These are phyloP conservation scores for Palythoa caribaeorum DNA, from an alignment of 92 coral and sea anemone species.

Conservation along the genomic window DNA sequence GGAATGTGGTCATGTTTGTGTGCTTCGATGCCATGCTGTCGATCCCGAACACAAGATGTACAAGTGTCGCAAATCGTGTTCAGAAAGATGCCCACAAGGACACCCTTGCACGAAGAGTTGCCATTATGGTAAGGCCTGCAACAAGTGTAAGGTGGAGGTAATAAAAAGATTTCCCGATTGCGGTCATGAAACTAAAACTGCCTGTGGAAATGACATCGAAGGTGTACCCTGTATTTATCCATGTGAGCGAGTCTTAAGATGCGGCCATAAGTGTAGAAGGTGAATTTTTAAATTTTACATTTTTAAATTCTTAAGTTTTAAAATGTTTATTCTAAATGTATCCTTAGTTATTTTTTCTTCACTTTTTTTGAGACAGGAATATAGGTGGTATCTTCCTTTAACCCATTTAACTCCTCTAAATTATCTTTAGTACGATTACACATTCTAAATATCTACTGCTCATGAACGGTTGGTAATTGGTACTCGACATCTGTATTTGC, in stretches of 20 bases:
- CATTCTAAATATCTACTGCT: too few species aligned
- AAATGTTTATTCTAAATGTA: too few species aligned
- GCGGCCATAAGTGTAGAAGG: constrained; percentile 60
- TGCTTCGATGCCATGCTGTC: constrained; percentile 53
- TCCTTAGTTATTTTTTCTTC: neutral
- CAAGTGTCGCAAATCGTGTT: constrained; percentile 46
- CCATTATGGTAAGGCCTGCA: constrained; percentile 60
- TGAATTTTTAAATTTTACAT: neutral
- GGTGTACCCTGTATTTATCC: constrained; percentile 39
- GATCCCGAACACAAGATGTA: constrained; percentile 53
- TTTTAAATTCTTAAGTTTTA: neutral
- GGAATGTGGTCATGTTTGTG: constrained; percentile 75
- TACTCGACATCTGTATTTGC: too few species aligned
- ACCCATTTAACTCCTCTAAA: too few species aligned
- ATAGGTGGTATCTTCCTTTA: too few species aligned
- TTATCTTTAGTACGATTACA: too few species aligned
- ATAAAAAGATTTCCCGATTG: constrained; percentile 58
- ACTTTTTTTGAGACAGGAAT: neutral
- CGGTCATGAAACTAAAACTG: constrained; percentile 52
- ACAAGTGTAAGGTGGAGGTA: constrained; percentile 47
- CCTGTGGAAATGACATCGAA: constrained; percentile 49
- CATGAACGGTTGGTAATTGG: too few species aligned
- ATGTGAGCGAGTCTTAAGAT: constrained; percentile 51
- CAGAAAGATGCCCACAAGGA: constrained; percentile 32
- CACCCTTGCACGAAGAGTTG: constrained; percentile 71